Evolutionary conservation across 37 sponge, comb jelly and placozoan genomes (phyloP).

Genomic region (Aplysina aerophoba): DNA sequence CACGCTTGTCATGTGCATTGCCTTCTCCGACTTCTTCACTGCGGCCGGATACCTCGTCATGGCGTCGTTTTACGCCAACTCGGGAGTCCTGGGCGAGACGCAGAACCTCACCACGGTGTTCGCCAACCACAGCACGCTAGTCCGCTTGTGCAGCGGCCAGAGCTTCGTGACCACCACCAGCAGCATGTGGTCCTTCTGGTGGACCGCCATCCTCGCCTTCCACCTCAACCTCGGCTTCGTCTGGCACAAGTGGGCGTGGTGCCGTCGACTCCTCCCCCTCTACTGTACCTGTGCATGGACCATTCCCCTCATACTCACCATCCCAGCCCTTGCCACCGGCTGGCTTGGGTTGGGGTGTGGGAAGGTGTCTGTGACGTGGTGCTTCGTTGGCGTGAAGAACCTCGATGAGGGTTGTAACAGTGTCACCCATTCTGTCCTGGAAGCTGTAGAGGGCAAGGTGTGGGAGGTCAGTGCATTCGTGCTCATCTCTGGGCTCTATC

Average conservation of each 20-base stretch:
- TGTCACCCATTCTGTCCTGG: not conserved
- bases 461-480: constrained; percentile 21
- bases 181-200: constrained; percentile 58
- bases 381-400: not conserved
- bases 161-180: constrained; percentile 59
- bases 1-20: constrained; percentile 66
- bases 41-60: constrained; percentile 51
- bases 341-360: constrained; percentile 19
- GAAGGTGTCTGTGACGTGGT: constrained; percentile 19
- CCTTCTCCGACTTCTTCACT: constrained; percentile 66
- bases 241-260: not conserved
- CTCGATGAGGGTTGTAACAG: not conserved
- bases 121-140: constrained; percentile 5
- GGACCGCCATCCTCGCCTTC: constrained; percentile 63
- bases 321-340: constrained; percentile 3
- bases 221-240: constrained; percentile 64
- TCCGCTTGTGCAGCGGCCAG: constrained; percentile 52
- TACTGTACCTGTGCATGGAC: constrained; percentile 57
- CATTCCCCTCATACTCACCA: constrained; percentile 25
- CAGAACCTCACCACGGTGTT: not conserved
- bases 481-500: constrained; percentile 2
- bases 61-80: not conserved
- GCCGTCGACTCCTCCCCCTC: constrained; percentile 30
- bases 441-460: constrained; percentile 3
- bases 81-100: not conserved